A percentile compares a stretch with the other conserved stretches of the same genome.
phyloP scores from a whole-genome alignment of 2,797 vertebrate species.

The Pogoniulus pusillus region DNA sequence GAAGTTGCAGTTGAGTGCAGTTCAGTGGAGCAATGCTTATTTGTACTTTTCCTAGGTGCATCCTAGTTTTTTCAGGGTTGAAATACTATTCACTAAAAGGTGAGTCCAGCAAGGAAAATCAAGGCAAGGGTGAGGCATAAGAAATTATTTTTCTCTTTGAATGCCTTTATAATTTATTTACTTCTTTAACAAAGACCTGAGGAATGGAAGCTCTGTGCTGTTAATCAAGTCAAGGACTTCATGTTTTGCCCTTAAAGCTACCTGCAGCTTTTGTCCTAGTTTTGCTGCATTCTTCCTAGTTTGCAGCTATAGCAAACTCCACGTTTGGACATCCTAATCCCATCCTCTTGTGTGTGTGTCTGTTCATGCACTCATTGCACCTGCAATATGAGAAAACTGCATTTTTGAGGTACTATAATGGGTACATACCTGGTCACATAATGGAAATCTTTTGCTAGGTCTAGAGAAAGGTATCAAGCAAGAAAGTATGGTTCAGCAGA shows the following conservation, averaged over 20 bases:
- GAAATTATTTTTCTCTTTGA: not conserved
- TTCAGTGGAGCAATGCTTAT: not conserved
- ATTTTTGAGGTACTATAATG: not conserved
- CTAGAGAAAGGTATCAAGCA: not conserved
- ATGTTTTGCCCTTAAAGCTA: not conserved
- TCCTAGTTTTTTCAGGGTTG: not conserved
- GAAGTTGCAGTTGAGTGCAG: not conserved
- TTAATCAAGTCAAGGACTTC: not conserved
- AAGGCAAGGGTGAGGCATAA: not conserved
- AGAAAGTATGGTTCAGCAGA: not conserved
- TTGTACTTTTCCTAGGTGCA: not conserved
- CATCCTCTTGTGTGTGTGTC: rapidly evolving
- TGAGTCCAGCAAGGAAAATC: not conserved
- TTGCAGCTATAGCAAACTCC: not conserved
- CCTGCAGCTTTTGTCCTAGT: not conserved
- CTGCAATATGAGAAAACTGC: not conserved
- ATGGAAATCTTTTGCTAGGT: not conserved
- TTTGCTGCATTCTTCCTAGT: not conserved
- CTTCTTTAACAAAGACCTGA: not conserved
- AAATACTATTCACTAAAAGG: not conserved
- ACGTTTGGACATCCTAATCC: not conserved
- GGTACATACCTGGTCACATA: no score
- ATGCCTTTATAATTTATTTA: not conserved
- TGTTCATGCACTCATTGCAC: not conserved
- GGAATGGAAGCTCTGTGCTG: not conserved